phyloP scores from a whole-genome alignment of 2,113 vertebrate species.

The Channa maculata region DNA sequence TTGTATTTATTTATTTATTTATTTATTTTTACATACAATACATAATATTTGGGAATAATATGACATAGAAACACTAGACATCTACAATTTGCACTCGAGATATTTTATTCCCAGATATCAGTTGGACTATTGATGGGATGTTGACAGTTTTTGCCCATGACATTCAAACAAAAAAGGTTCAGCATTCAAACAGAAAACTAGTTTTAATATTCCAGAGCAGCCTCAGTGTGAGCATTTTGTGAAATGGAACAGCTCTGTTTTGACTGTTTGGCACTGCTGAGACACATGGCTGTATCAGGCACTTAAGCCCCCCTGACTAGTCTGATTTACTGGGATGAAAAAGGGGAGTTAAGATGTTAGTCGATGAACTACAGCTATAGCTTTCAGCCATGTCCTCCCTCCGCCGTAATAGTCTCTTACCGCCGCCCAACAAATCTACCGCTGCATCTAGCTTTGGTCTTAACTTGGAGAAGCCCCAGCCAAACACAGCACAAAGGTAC shows the following conservation, averaged over 20 bases:
- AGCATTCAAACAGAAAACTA: slow-evolving; percentile 29
- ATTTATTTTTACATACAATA: too few relatives aligned
- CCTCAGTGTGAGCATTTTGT: slow-evolving; percentile 34
- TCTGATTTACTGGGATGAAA: slow-evolving; percentile 76
- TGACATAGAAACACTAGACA: too few relatives aligned
- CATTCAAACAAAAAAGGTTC: slow-evolving; percentile 9
- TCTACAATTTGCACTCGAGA: too few relatives aligned
- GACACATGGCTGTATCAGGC: slow-evolving; percentile 64
- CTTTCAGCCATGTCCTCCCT: slow-evolving; percentile 68
- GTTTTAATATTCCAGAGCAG: slow-evolving; percentile 17
- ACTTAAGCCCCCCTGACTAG: slow-evolving; percentile 65
- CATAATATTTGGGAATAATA: too few relatives aligned
- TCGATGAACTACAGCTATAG: slow-evolving; percentile 70
- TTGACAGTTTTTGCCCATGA: slow-evolving; percentile 10
- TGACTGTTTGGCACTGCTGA: slow-evolving; percentile 53
- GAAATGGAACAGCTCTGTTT: slow-evolving; percentile 59
- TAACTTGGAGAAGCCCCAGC: slow-evolving; percentile 37
- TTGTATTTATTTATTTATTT: too few relatives aligned
- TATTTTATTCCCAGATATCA: too few relatives aligned
- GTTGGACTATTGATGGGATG: background rate
- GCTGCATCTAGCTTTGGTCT: slow-evolving; percentile 39
- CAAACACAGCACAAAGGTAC: slow-evolving; percentile 41
- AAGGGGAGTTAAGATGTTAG: slow-evolving; percentile 69
- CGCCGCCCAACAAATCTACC: slow-evolving; percentile 46
- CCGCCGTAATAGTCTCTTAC: slow-evolving; percentile 55